Base-by-base conservation (phyloP, 2,888 invertebrate genomes). In the Oscheius sp. region DNA sequence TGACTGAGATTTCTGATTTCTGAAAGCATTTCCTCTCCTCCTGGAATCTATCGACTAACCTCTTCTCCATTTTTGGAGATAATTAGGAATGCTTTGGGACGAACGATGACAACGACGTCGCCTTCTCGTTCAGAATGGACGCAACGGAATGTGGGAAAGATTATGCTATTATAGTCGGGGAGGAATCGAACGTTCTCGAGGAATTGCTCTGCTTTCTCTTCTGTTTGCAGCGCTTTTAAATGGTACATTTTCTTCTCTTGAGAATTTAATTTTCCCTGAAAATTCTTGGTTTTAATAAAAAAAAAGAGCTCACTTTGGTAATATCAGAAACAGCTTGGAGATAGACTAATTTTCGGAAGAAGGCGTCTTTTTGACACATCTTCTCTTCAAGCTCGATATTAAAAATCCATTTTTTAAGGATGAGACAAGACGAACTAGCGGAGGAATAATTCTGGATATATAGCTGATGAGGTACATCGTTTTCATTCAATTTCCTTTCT, bases 401-500 rank as follows among this genome's bases (percentile, higher is more conserved):
- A 77, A 89, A 89, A 15, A 89, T 73, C 88, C 89, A 89, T 74
- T 74, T 77, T 27, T 75, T 69, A 52, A 98, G 90, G 72, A 93
- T 91, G 52, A 98, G 90, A 87, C 97, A 98, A 55, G 95, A 95
- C 79, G 94, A 93, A 39, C 95, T 94, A 37, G 97, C 96, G 12
- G 97, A 97, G 77, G 95, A 95, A 87, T 97, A 98, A 89, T 98
- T 98, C 89, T 97, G 96, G 82, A 98, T 95, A 89, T 98, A 98
- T 76, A 98, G 90, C 84, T 95, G 93, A 89, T 98, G 97, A 0
- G 97, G 97, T 82, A 94, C 93, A 89, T 98, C 98, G 87, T 92
- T 92, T 0, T 93, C 92, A 83, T 93, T 93, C 72, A 98, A 89
- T 89, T 96, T 96, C 66, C 97, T 91, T 88, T 96, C 96, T 94